Base-by-base conservation (phyloP, 2,797 vertebrate species). In the Channallabes apus region DNA sequence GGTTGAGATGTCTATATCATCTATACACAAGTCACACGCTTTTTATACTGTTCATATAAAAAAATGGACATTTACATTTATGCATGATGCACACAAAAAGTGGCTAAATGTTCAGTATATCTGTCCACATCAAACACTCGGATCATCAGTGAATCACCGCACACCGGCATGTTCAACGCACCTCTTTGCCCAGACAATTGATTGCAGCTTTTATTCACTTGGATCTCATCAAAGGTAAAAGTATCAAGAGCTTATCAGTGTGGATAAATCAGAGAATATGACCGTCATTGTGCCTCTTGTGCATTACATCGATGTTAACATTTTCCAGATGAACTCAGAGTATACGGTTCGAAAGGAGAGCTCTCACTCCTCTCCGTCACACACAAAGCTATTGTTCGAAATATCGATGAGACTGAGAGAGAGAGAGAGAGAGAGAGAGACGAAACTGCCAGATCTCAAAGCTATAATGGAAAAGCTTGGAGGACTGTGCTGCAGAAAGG, bases 401-500 rank as follows among this genome's bases (percentile, higher is more conserved):
- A 87, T 87, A 87, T 71, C 71, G 84, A 83, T 82, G 56, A 82
- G 86, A 76, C 17, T n/a, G n/a, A n/a, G n/a, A 80, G 61, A 80
- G 62, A 82, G 71, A 80, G 68, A 82, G 68, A 15, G 35, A 2
- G n/a, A 12, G 27, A 29, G 58, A n/a, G 35, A n/a, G 41, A 72
- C 22, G 29, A 83, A 72, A 67, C 72, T 86, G 82, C 18, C 65
- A 86, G 85, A 87, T 88, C 81, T 86, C 67, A 58, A 14, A 80
- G 84, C 84, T 87, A 89, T n/a, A n/a, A 90, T 82, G 79, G 69
- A 87, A 85, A 82, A 83, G 83, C 27, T 68, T 79, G 79, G 32
- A 61, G 86, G 71, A 22, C 71, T 86, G 62, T 82, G 69, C 87
- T 58, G 77, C 86, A 87, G 87, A 93, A 90, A 90, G 83, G 85